Conservation (phyloP, 2,888 invertebrate genomes). For the Thecophora atra region DNA sequence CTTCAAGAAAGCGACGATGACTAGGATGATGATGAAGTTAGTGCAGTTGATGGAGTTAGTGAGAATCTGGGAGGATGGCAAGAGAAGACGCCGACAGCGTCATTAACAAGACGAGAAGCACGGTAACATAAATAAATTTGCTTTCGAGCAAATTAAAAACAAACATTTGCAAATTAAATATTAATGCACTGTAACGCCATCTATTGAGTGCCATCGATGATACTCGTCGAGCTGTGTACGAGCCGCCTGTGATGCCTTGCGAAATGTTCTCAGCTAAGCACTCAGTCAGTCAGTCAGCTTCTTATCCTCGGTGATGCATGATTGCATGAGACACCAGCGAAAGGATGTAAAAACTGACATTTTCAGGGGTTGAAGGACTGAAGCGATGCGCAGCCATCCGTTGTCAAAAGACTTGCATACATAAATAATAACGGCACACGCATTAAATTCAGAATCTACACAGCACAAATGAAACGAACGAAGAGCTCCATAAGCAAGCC, state of each 20-base stretch:
- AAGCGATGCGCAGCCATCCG: constrained; percentile 21
- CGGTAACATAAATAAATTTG: constrained; percentile 42
- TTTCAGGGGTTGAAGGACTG: no score
- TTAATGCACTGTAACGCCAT: constrained; percentile 53
- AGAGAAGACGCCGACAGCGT: constrained; percentile 2
- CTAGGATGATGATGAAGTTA: constrained; percentile 5
- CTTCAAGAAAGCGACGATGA: constrained; percentile 3
- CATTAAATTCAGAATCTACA: no score
- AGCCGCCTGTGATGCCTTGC: neutral
- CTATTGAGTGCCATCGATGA: constrained; percentile 19
- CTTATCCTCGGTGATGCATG: constrained; percentile 17
- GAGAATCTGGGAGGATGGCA: no score
- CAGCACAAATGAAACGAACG: no score
- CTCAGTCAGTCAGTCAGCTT: neutral
- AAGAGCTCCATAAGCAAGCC: no score
- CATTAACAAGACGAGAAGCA: neutral
- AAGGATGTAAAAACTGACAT: neutral
- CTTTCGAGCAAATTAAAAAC: constrained; percentile 43
- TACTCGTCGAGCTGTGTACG: neutral
- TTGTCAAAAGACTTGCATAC: no score
- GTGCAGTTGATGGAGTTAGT: constrained; percentile 13
- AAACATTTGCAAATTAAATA: constrained; percentile 55
- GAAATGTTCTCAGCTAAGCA: constrained; percentile 12
- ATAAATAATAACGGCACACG: no score
- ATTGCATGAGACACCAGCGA: constrained; percentile 20